phyloP scores from a whole-genome alignment of 1,140 invertebrate genomes.

The Nebria ingens region DNA sequence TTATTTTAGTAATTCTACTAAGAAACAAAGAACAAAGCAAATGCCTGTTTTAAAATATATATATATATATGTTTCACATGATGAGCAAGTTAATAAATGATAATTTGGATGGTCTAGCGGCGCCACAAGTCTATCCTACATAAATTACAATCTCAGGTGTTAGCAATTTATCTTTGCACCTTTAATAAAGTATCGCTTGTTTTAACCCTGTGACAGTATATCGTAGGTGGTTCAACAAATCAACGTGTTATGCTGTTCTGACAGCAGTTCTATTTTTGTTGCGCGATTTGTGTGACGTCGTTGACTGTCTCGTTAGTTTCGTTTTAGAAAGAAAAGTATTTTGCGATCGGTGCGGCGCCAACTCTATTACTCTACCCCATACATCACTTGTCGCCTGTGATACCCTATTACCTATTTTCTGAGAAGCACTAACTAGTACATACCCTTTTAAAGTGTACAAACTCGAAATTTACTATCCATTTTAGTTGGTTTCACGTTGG shows the following conservation, averaged over 20 bases:
- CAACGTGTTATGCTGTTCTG: background rate
- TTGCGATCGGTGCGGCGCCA: background rate
- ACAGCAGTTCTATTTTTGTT: background rate
- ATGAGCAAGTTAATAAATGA: background rate
- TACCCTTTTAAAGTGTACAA: slow-evolving; percentile 4
- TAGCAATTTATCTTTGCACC: background rate
- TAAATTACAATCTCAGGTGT: background rate
- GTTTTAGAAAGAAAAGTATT: background rate
- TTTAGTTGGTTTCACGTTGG: background rate
- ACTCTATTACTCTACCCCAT: background rate
- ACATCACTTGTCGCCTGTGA: background rate
- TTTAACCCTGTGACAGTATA: background rate
- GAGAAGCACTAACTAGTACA: background rate
- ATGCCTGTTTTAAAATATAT: background rate
- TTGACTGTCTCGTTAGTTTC: slow-evolving; percentile 5
- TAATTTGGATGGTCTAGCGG: background rate
- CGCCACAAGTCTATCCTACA: background rate
- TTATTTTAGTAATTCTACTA: background rate
- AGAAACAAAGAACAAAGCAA: background rate
- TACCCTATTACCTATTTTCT: slow-evolving; percentile 4
- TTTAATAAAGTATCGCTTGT: background rate
- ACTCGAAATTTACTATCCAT: slow-evolving; percentile 3
- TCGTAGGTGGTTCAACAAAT: background rate
- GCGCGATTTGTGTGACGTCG: background rate
- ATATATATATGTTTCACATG: background rate